Conservation (phyloP, 2,797 vertebrate species). For the Mionectes olivaceus region DNA sequence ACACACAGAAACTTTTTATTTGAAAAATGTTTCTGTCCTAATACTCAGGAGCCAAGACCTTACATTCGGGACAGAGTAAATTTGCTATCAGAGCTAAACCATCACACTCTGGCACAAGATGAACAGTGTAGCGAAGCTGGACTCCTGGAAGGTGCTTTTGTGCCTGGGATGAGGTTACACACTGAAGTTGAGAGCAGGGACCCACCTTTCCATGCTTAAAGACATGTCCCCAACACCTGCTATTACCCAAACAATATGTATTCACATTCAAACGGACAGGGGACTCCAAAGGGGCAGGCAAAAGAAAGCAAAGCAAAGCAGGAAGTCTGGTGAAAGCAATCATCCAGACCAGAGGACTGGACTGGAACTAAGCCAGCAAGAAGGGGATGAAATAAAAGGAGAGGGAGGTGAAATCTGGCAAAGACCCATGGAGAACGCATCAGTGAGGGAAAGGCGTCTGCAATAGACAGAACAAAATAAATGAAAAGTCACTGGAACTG, state of each 20-base stretch:
- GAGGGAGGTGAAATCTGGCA: not conserved
- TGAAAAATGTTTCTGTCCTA: not conserved
- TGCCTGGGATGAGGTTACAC: accelerated
- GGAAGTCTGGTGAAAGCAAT: conserved; percentile 24
- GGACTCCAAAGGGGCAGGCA: not conserved
- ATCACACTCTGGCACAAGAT: not conserved
- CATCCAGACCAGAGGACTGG: conserved; percentile 9
- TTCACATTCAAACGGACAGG: not conserved
- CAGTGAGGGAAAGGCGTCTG: not conserved
- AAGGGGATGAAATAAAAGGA: conserved; percentile 17
- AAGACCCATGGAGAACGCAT: not conserved
- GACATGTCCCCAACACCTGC: not conserved
- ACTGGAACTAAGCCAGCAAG: conserved; percentile 45
- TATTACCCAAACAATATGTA: not conserved
- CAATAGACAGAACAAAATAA: not conserved
- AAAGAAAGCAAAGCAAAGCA: conserved; percentile 18
- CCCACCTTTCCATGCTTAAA: not conserved
- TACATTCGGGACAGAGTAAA: not conserved
- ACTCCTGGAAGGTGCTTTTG: not conserved
- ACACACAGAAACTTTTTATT: not conserved
- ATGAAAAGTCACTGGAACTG: not conserved
- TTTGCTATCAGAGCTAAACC: not conserved
- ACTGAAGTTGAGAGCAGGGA: not conserved
- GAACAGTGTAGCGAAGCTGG: not conserved
- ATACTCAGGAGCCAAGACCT: not conserved